These are phyloP conservation scores for Phortica variegata DNA, from an alignment of 1,140 invertebrate species.

Conservation along the genomic window DNA sequence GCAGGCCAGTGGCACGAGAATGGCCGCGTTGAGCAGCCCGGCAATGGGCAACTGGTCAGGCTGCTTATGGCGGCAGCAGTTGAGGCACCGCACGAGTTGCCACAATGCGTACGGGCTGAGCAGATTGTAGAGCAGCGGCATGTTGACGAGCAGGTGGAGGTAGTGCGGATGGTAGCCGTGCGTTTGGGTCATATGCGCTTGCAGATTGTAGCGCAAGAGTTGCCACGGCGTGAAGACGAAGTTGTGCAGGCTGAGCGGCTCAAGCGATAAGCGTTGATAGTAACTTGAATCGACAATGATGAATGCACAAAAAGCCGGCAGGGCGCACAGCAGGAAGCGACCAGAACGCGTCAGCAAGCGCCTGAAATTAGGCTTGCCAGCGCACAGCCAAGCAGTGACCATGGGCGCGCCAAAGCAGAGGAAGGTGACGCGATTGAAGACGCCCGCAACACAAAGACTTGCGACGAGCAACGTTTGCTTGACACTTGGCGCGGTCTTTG, in stretches of 20 bases:
- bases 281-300: slow-evolving; percentile 76
- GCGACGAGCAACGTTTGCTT: too few relatives aligned
- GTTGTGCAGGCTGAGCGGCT: slow-evolving; percentile 67
- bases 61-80: slow-evolving; percentile 67
- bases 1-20: slow-evolving; percentile 67
- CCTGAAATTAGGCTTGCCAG: too few relatives aligned
- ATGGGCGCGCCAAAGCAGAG: too few relatives aligned
- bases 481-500: too few relatives aligned
- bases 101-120: slow-evolving; percentile 67
- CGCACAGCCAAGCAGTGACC: too few relatives aligned
- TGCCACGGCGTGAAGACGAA: slow-evolving; percentile 86
- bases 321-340: slow-evolving; percentile 62
- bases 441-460: too few relatives aligned
- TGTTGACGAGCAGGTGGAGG: slow-evolving; percentile 76
- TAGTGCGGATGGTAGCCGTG: slow-evolving; percentile 85
- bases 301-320: slow-evolving; percentile 65
- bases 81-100: slow-evolving; percentile 64
- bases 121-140: slow-evolving; percentile 81
- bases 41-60: slow-evolving; percentile 71
- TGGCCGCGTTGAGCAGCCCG: slow-evolving; percentile 69
- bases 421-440: too few relatives aligned
- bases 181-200: slow-evolving; percentile 69
- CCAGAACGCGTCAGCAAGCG: too few relatives aligned
- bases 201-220: slow-evolving; percentile 81
- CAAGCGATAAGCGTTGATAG: slow-evolving; percentile 71